Evolutionary conservation across 2,888 invertebrate species (phyloP).

Genomic region (Phasia obesa): DNA sequence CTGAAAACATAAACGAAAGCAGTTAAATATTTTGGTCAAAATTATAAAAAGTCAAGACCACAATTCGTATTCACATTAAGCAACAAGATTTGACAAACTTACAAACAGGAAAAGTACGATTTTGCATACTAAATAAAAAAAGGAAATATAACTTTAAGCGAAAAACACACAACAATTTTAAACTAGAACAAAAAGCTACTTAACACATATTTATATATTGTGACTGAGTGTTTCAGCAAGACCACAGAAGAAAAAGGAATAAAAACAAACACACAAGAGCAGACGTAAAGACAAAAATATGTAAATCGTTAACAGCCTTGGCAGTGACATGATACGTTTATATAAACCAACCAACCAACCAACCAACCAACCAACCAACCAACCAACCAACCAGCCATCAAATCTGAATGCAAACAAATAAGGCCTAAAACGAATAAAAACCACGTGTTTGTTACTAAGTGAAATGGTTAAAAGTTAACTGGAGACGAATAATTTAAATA

Average conservation of each 20-base stretch:
- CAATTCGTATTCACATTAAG: neutral
- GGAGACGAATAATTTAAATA: too few relatives aligned
- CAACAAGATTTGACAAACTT: neutral
- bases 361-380: neutral
- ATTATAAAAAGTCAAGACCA: conserved; percentile 15
- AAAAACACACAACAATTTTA: neutral
- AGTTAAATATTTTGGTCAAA: conserved; percentile 6
- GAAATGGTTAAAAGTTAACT: too few relatives aligned
- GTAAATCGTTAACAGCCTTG: conserved; percentile 66
- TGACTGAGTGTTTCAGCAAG: neutral
- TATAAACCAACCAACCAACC: neutral
- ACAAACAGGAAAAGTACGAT: conserved; percentile 9
- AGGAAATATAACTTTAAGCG: neutral
- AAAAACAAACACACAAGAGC: conserved; percentile 7
- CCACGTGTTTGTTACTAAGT: too few relatives aligned
- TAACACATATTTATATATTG: neutral
- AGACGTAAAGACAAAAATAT: conserved; percentile 41
- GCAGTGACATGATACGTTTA: conserved; percentile 55
- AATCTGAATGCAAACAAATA: conserved; percentile 50
- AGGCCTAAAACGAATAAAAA: conserved; percentile 4
- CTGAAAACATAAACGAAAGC: conserved; percentile 1
- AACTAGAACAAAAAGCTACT: neutral
- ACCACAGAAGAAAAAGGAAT: neutral
- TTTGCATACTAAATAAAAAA: conserved; percentile 15
- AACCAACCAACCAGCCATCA: too few relatives aligned